Conservation (phyloP, 1,140 invertebrate species). For the Oncopeltus fasciatus region DNA sequence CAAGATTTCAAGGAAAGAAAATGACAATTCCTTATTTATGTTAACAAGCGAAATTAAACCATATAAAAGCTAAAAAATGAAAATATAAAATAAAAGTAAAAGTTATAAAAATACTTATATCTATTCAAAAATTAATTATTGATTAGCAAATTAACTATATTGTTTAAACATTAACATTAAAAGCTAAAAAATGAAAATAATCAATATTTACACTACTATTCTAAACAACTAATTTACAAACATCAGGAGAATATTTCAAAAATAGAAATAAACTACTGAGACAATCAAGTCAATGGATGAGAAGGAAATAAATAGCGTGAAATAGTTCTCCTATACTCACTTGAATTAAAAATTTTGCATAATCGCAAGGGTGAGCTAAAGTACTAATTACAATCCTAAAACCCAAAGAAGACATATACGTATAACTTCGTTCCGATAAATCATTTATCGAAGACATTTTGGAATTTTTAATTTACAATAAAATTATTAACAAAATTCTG, state of each 20-base stretch:
- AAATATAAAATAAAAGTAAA: no score
- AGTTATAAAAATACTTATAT: no score
- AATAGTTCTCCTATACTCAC: no score
- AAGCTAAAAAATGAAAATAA: not conserved
- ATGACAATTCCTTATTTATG: no score
- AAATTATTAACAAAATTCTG: no score
- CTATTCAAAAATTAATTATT: no score
- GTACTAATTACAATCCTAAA: constrained; percentile 7
- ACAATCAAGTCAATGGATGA: no score
- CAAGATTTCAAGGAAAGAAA: no score
- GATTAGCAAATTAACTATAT: no score
- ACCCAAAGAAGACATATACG: constrained; percentile 5
- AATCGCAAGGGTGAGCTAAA: constrained; percentile 56
- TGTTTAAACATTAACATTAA: not conserved
- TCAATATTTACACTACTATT: not conserved
- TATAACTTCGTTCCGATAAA: not conserved
- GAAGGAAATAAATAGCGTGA: no score
- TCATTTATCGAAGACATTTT: not conserved
- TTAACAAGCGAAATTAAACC: no score
- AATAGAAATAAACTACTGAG: not conserved
- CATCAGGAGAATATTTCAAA: not conserved
- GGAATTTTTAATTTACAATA: not conserved
- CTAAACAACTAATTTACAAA: constrained; percentile 11
- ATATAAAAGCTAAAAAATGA: no score
- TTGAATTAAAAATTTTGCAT: constrained; percentile 67